phyloP scores from a whole-genome alignment of 2,113 vertebrate genomes.

The Oreochromis aureus region DNA sequence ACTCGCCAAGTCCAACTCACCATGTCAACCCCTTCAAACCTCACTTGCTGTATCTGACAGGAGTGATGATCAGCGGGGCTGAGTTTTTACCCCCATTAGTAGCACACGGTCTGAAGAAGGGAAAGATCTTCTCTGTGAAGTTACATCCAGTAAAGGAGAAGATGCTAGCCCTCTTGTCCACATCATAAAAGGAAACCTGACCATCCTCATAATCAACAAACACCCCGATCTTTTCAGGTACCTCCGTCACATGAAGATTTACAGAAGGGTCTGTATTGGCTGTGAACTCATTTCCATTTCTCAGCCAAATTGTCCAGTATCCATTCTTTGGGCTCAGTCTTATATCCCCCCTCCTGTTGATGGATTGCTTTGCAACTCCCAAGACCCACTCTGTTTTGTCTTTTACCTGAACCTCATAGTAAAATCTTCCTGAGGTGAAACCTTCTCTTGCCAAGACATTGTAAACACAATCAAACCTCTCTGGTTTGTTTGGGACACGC shows the following conservation, averaged over 20 bases:
- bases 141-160: constrained; percentile 26
- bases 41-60: not conserved
- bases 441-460: constrained; percentile 38
- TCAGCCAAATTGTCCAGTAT: constrained; percentile 48
- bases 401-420: constrained; percentile 45
- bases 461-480: constrained; percentile 20
- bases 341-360: constrained; percentile 40
- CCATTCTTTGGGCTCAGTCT: constrained; percentile 28
- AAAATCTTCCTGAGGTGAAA: constrained; percentile 33
- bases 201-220: constrained; percentile 36
- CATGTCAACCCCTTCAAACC: not conserved
- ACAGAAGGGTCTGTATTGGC: not conserved
- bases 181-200: constrained; percentile 45
- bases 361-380: constrained; percentile 28
- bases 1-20: not conserved
- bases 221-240: constrained; percentile 31
- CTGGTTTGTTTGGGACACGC: not conserved
- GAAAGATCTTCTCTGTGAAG: constrained; percentile 33
- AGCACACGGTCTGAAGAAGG: constrained; percentile 23
- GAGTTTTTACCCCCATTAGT: not conserved
- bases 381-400: constrained; percentile 43
- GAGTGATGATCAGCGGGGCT: constrained; percentile 41
- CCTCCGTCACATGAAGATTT: not conserved
- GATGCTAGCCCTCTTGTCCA: constrained; percentile 5
- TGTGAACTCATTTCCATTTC: not conserved